Evolutionary conservation across 1,140 invertebrate species (phyloP).

Genomic region (Zaprionus africanus): DNA sequence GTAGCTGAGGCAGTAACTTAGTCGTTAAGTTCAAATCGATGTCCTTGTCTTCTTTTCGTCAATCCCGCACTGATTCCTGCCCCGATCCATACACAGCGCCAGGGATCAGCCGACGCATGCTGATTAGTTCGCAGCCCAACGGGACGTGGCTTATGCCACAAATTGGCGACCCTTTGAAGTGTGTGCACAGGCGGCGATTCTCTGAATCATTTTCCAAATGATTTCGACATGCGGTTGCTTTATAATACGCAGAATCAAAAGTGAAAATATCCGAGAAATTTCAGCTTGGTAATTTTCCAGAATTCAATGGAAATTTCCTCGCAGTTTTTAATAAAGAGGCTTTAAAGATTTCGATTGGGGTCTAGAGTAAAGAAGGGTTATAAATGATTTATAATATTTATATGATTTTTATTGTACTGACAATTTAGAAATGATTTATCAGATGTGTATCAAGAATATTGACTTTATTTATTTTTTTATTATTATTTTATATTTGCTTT

Average conservation of each 20-base stretch:
- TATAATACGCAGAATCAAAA: neutral
- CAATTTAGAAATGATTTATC: too few species aligned
- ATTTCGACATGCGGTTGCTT: neutral
- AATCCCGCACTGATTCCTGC: slow-evolving; percentile 2
- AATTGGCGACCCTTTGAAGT: slow-evolving; percentile 7
- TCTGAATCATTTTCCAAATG: neutral
- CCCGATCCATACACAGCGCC: neutral
- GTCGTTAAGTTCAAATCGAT: slow-evolving; percentile 48
- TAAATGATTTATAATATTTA: too few species aligned
- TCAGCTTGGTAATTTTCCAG: neutral
- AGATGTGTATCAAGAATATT: too few species aligned
- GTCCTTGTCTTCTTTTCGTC: slow-evolving; percentile 53
- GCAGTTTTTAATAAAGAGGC: neutral
- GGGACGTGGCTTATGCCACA: slow-evolving; percentile 3
- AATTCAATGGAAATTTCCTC: neutral
- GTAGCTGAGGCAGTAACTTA: neutral
- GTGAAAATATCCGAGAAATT: neutral
- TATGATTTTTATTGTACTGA: too few species aligned
- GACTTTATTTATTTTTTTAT: too few species aligned
- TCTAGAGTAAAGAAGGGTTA: too few species aligned
- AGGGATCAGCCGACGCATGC: slow-evolving; percentile 11
- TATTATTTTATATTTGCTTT: too few species aligned
- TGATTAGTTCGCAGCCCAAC: slow-evolving; percentile 16
- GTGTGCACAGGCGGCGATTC: neutral
- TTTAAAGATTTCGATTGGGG: neutral